Percentiles rank a stretch among this genome's conserved stretches.
These are phyloP conservation scores for Galerucella pusilla DNA, from an alignment of 2,888 invertebrate species.

Conservation along the genomic window DNA sequence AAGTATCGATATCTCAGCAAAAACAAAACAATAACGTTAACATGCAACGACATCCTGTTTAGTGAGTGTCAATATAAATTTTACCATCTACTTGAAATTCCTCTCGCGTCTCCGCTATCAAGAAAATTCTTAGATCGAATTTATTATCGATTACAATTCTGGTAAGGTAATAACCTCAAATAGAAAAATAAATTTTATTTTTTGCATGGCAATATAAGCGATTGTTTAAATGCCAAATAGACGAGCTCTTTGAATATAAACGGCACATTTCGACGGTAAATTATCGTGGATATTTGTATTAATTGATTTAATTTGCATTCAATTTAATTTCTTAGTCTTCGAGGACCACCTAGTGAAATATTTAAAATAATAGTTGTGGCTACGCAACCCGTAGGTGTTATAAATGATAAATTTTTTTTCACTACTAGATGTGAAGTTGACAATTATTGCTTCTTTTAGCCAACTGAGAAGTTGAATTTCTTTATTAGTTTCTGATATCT, in stretches of 20 bases:
- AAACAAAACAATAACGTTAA: conserved; percentile 14
- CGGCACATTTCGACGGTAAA: conserved; percentile 25
- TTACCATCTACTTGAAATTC: conserved; percentile 43
- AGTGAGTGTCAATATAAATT: conserved; percentile 15
- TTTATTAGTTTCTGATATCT: too few species aligned
- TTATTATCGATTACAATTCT: conserved; percentile 50
- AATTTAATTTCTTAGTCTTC: conserved; percentile 13
- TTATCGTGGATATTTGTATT: conserved; percentile 21
- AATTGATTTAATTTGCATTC: conserved; percentile 28
- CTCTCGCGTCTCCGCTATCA: conserved; percentile 36
- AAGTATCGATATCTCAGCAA: conserved; percentile 1
- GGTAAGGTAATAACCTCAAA: conserved; percentile 49
- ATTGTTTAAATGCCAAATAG: conserved; percentile 55
- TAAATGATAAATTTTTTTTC: too few species aligned
- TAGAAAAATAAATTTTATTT: conserved; percentile 51
- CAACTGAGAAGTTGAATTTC: too few species aligned
- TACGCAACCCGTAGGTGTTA: neutral
- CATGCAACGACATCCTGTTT: conserved; percentile 22
- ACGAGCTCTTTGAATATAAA: conserved; percentile 49
- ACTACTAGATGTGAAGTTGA: too few species aligned
- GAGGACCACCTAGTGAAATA: conserved; percentile 21
- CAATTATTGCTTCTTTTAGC: too few species aligned
- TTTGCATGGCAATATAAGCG: conserved; percentile 48
- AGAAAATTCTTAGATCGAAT: conserved; percentile 49
- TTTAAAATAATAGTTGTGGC: neutral